Percentiles rank a stretch among this genome's conserved stretches.
Evolutionary conservation across 2,888 invertebrate species (phyloP).

Genomic region (Coenonympha arcania): DNA sequence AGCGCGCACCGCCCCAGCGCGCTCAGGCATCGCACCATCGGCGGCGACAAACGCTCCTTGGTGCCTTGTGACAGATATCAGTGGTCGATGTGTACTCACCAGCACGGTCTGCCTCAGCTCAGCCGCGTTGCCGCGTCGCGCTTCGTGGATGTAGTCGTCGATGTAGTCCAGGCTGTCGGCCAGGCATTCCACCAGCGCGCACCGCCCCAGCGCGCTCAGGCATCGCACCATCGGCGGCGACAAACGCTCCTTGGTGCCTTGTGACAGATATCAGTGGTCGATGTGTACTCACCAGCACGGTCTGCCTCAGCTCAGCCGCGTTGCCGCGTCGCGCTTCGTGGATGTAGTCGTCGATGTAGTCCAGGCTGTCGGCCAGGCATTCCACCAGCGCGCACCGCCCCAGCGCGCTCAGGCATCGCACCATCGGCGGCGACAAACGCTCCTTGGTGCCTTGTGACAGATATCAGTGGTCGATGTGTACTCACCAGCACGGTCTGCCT

Average conservation of each 20-base stretch:
- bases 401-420: too few relatives aligned
- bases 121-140: constrained; percentile 31
- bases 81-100: constrained; percentile 33
- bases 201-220: constrained; percentile 1
- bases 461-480: constrained; percentile 36
- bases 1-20: constrained; percentile 38
- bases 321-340: too few relatives aligned
- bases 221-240: neutral
- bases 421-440: too few relatives aligned
- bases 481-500: too few relatives aligned
- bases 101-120: constrained; percentile 52
- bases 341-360: too few relatives aligned
- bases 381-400: too few relatives aligned
- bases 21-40: neutral
- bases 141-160: constrained; percentile 43
- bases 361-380: too few relatives aligned
- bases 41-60: constrained; percentile 23
- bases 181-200: constrained; percentile 56
- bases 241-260: constrained; percentile 44
- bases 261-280: constrained; percentile 53
- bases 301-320: too few relatives aligned
- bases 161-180: constrained; percentile 53
- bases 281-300: constrained; percentile 38
- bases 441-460: too few relatives aligned
- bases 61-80: constrained; percentile 66